Base-by-base conservation (phyloP, 2,888 invertebrate genomes). In the Drepanosiphum platanoidis region DNA sequence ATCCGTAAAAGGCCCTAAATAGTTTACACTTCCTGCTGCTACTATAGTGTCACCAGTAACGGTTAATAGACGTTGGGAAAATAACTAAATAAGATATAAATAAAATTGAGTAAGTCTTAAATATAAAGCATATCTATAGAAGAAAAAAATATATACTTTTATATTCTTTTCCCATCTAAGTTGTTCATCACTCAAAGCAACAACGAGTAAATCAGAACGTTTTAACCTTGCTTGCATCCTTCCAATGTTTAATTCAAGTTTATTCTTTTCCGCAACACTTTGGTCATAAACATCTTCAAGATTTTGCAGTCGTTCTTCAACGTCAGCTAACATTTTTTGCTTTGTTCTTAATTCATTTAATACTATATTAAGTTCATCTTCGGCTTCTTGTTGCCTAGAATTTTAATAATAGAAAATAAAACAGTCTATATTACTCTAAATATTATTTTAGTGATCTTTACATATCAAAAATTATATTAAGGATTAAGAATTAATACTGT, bases 1-100 rank as follows among this genome's bases (percentile, higher is more conserved):
- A 71, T 92, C 91, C 0, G 97, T 96, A 89, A 97, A 98, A 2
- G 97, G 96, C 0, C 97, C 98, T 71, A 97, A 92, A 90, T 98
- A 98, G 1, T 97, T 96, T 66, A 98, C 94, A 87, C 94, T 95
- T 3, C 95, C 95, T 0, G 97, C 94, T 0, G 96, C 95, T 30
- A 97, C 92, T 58, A 98, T 91, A 9, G 96, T 94, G 90, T 98
- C 97, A 0, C 97, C 98, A 0, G 94, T 93, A 5, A 96, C 68
- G 2, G 77, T 84, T 22, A 68, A 58, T 58, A 84, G 15, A 39
- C 68, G 32, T 39, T 77, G 68, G 1, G 75, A 36, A 84, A 84
- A 70, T 9, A 70, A 52, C 84, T 84, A 52, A 77, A 68, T n/a
- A 66, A 46, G 77, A 77, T 0, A 1, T 15, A 46, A 32, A 27